Evolutionary conservation across 2,797 vertebrate species (phyloP).

Genomic region (Rhinogobio ventralis): DNA sequence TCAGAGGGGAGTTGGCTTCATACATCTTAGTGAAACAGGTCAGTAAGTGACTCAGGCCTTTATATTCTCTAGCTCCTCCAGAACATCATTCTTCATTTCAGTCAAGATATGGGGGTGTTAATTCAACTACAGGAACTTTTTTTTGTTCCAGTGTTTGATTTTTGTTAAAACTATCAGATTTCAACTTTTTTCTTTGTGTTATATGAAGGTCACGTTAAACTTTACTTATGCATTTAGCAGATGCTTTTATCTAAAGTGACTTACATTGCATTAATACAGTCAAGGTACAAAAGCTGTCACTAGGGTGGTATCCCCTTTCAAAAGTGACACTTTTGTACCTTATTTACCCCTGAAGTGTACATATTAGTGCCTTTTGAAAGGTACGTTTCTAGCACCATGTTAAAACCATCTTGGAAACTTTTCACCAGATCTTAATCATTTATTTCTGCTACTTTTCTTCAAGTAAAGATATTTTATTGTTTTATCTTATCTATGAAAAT

Average conservation of each 20-base stretch:
- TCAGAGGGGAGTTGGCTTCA: slow-evolving; percentile 41
- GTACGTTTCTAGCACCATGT: background rate
- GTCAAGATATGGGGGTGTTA: background rate
- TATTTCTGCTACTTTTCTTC: background rate
- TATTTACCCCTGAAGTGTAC: too few species aligned
- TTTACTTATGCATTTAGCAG: slow-evolving; percentile 29
- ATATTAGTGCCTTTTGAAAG: too few species aligned
- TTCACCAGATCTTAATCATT: background rate
- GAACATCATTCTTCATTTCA: slow-evolving; percentile 1
- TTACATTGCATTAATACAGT: background rate
- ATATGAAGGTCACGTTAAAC: background rate
- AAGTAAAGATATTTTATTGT: background rate
- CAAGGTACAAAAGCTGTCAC: background rate
- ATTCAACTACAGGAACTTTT: background rate
- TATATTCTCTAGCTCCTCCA: slow-evolving; percentile 20
- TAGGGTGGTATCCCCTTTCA: too few species aligned
- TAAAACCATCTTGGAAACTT: background rate
- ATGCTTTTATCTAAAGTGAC: background rate
- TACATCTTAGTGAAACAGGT: slow-evolving; percentile 37
- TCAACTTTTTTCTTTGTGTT: background rate
- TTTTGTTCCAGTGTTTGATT: background rate
- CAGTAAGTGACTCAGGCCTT: slow-evolving; percentile 13
- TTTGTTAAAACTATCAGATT: background rate
- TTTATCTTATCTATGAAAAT: background rate
- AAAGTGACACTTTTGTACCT: too few species aligned